Evolutionary conservation across 2,797 vertebrate species (phyloP), one percentile per base, ranked within the genome.

Genomic region (Aeoliscus strigatus): DNA sequence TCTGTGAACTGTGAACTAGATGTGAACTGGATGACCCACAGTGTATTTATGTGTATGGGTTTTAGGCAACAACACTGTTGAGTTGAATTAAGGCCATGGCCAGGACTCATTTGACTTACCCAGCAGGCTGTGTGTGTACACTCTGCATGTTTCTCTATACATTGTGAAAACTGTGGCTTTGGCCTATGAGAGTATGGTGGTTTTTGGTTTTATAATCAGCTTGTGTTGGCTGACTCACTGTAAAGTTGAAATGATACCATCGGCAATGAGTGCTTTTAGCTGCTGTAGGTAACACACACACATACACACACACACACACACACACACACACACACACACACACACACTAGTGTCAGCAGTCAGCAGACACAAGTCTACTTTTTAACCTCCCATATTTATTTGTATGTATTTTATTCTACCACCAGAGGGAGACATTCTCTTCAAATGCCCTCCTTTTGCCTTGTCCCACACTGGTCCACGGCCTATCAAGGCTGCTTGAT

Each of bases 171-270:
- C 32, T 34, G 39, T 9, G 57, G 36, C 46, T 41, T 39, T 43
- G 33, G 8, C 18, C 7, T 57, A 34, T 65, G 47, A 32, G 52
- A 31, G 33, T 17, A 31, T 27, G 14, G 45, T 54, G 64, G 54
- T 72, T 77, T 78, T 65, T 66, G 24, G 66, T 64, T 73, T 69
- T 60, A 46, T 76, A 73, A 81, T 80, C 73, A 72, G 72, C 60
- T 75, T 79, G 73, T 69, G 60, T 75, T 79, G 73, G 70, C 77
- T 51, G 69, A 41, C 46, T 63, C 32, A 9, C 51, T n/a, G 3
- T 24, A 13, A 46, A 32, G 51, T 66, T 60, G 73, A 64, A 76
- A 80, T 62, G 60, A 79, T 80, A 77, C 63, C 27, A 61, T 61
- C 25, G 6, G 26, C 71, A 81, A 81, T 67, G 72, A 61, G 31